Percentiles rank a stretch among this genome's conserved stretches.
Evolutionary conservation across 2,888 invertebrate genomes (phyloP).

Genomic region (Malthinus seriepunctatus): DNA sequence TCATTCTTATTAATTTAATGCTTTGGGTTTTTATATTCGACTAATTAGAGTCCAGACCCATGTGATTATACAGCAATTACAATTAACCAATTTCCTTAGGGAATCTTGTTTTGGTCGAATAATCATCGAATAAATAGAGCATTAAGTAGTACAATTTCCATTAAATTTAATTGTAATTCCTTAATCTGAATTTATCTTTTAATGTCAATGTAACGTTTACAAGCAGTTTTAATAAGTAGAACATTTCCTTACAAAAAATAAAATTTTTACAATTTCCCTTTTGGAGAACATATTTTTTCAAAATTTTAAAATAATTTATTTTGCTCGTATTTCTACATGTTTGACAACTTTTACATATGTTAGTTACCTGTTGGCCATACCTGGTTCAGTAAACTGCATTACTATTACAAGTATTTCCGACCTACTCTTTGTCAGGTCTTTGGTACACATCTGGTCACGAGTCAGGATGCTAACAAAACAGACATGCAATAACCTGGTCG

Average conservation of each 20-base stretch:
- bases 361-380: conserved; percentile 7
- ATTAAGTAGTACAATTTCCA: conserved; percentile 15
- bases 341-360: conserved; percentile 19
- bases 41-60: too few relatives aligned
- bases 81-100: conserved; percentile 11
- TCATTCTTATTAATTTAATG: too few relatives aligned
- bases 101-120: conserved; percentile 9
- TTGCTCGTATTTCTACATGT: conserved; percentile 3
- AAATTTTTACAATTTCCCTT: too few relatives aligned
- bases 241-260: too few relatives aligned
- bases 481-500: neutral
- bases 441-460: conserved; percentile 15
- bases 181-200: neutral
- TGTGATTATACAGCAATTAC: conserved; percentile 5
- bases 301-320: too few relatives aligned
- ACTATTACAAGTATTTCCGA: conserved; percentile 25
- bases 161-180: conserved; percentile 1
- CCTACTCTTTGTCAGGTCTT: conserved; percentile 21
- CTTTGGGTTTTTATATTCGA: too few relatives aligned
- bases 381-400: conserved; percentile 21
- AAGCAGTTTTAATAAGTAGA: too few relatives aligned
- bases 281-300: too few relatives aligned
- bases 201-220: too few relatives aligned
- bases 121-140: conserved; percentile 20
- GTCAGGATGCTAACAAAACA: conserved; percentile 13